Percentiles rank a stretch among this genome's conserved stretches.
phyloP scores from a whole-genome alignment of 1,140 invertebrate genomes.

The Brachionus manjavacas region DNA sequence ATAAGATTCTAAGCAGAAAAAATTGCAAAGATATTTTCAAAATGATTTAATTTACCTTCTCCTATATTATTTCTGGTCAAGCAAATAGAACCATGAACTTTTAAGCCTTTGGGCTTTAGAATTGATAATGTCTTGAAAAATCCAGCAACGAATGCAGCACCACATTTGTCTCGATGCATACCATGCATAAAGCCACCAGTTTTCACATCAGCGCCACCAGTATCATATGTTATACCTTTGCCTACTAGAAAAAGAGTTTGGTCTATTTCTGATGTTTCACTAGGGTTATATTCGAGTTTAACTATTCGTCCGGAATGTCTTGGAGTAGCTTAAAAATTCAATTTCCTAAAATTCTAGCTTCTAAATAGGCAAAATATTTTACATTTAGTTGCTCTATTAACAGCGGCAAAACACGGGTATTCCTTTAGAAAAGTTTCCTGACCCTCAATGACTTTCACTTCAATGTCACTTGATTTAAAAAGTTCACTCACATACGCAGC shows the following conservation, averaged over 20 bases:
- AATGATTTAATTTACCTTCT: constrained; percentile 45
- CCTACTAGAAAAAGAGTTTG: constrained; percentile 83
- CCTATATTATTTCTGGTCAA: constrained; percentile 88
- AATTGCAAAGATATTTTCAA: background rate
- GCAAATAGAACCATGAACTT: constrained; percentile 76
- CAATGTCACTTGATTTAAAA: constrained; percentile 58
- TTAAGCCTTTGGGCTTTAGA: constrained; percentile 72
- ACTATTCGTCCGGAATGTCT: constrained; percentile 36
- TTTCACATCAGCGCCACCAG: constrained; percentile 73
- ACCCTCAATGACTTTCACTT: constrained; percentile 47
- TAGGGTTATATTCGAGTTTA: constrained; percentile 45
- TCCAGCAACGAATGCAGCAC: constrained; percentile 84
- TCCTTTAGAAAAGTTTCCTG: constrained; percentile 64
- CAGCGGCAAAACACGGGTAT: constrained; percentile 81
- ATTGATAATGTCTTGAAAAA: constrained; percentile 75
- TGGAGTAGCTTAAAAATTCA: background rate
- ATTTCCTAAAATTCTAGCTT: background rate
- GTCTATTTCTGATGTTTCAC: constrained; percentile 60
- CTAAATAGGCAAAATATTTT: background rate
- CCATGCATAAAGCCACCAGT: constrained; percentile 78
- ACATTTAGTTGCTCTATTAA: constrained; percentile 74
- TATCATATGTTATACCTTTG: constrained; percentile 85
- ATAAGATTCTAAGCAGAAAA: constrained; percentile 66
- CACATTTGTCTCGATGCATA: constrained; percentile 94
- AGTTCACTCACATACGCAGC: constrained; percentile 71